Base-by-base conservation (phyloP, 2,888 invertebrate species). In the Eilema depressum region DNA sequence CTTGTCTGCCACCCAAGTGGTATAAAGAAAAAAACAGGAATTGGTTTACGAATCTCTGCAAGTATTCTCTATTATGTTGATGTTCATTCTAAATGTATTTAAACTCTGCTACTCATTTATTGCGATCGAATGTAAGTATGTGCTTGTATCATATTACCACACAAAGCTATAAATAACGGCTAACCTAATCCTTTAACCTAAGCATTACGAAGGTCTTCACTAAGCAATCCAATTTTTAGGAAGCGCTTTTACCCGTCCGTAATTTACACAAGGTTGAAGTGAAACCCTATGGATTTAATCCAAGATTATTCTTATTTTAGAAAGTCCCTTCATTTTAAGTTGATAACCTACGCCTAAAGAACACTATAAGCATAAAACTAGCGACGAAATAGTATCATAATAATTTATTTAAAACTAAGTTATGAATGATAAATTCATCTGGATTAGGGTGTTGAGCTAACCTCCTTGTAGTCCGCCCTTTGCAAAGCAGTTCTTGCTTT, bases 231-330 rank as follows among this genome's bases (percentile, higher is more conserved):
- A 73, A 75, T 67, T 73, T 68, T 73, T 71, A 62, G 37, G 64
- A 70, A 74, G 67, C 66, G 61, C 63, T 70, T 75, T 68, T 68
- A 70, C 75, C 78, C 69, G 63, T 68, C 61, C 71, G 69, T 64
- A 63, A 71, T 72, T 74, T 62, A 64, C 57, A 72, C 71, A 74
- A 83, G 75, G 75, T 79, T 70, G 61, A 62, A 66, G 25, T 65
- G 80, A 80, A 81, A 68, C 82, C 77, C 67, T 73, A 74, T 62
- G 33, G 28, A 66, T 71, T 67, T 73, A 77, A 81, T 80, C 74
- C 75, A 71, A 80, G 33, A n/a, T 80, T 10, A 69, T 47, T 20
- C 33, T 57, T 57, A 37, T 33, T 56, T 33, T 4, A 25, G 23
- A 25, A 12, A 12, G 7, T 25, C 57, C 47, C 20, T n/a, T n/a